Evolutionary conservation across 2,797 vertebrate genomes (phyloP).

Genomic region (Paedocypris micromegethes): DNA sequence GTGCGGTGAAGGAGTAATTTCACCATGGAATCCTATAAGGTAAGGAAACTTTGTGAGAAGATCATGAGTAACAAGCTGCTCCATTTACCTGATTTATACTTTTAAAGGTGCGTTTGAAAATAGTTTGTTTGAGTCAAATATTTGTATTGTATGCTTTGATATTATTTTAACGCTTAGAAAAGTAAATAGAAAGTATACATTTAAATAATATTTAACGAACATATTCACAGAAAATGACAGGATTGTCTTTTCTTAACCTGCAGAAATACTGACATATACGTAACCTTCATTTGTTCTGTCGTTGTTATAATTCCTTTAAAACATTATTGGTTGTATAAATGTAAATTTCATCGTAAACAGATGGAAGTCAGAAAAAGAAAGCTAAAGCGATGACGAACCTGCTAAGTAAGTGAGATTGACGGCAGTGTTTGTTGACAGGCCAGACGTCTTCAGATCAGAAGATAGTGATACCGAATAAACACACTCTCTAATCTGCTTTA

Average conservation of each 20-base stretch:
- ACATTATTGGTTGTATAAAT: no score
- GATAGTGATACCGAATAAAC: slow-evolving; percentile 29
- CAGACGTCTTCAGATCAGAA: slow-evolving; percentile 10
- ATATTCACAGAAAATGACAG: no score
- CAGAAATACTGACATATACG: no score
- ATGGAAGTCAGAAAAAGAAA: not conserved
- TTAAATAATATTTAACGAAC: no score
- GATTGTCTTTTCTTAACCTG: no score
- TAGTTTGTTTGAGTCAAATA: no score
- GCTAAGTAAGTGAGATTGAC: slow-evolving; percentile 7
- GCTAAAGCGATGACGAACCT: not conserved
- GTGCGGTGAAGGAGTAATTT: not conserved
- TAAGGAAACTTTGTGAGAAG: not conserved
- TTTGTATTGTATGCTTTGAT: no score
- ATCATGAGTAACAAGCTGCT: not conserved
- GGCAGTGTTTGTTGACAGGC: slow-evolving; percentile 6
- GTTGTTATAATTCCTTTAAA: no score
- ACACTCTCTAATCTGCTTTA: slow-evolving; percentile 27
- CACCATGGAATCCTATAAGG: not conserved
- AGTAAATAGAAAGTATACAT: no score
- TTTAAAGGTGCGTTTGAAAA: not conserved
- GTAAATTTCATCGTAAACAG: not conserved
- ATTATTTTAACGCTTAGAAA: no score
- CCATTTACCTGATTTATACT: not conserved
- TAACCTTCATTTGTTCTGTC: no score